These are phyloP conservation scores for Girardia tigrina DNA, from an alignment of 2,888 invertebrate genomes.

Conservation along the genomic window DNA sequence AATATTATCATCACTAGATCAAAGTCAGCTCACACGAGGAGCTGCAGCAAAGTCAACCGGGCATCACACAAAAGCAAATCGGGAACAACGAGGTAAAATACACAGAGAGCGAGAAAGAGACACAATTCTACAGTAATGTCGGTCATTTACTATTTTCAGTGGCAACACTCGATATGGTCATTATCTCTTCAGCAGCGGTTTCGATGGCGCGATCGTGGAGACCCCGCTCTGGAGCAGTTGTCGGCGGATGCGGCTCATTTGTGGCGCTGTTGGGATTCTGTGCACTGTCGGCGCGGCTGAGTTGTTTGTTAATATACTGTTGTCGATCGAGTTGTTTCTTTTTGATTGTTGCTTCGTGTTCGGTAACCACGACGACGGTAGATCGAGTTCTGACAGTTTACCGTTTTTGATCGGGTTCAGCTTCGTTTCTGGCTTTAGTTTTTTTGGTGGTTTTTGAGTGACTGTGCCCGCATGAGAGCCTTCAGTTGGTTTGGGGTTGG, in stretches of 20 bases:
- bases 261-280: neutral
- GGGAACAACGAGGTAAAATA: no score
- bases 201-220: neutral
- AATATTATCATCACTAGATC: no score
- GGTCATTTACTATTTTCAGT: no score
- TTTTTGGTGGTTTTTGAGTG: no score
- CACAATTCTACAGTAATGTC: neutral
- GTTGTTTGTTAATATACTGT: neutral
- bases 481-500: neutral
- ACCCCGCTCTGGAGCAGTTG: neutral
- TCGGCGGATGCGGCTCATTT: neutral
- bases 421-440: no score
- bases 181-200: neutral
- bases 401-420: slow-evolving; percentile 5
- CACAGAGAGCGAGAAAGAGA: no score
- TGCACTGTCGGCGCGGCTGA: neutral
- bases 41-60: no score
- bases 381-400: neutral
- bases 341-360: neutral
- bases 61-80: no score
- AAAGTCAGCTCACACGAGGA: no score
- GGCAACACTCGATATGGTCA: no score
- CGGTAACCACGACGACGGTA: slow-evolving; percentile 3
- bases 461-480: neutral
- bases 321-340: neutral